These are phyloP conservation scores for Nyctereutes procyonoides DNA, from an alignment of 2,113 vertebrate genomes.

Conservation along the genomic window DNA sequence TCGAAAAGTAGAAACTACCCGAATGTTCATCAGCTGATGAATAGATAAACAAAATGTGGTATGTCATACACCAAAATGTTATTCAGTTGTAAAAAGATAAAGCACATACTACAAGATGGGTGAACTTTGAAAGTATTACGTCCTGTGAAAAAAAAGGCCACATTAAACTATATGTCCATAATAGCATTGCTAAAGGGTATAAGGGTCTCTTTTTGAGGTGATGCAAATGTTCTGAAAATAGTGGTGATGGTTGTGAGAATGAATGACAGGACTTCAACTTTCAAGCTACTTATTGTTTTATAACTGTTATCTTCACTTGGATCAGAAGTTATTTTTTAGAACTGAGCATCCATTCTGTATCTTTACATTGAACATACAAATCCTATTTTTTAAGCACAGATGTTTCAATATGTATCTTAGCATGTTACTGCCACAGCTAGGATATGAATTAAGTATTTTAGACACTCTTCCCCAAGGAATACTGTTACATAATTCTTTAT, in stretches of 20 bases:
- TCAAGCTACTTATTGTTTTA: not conserved
- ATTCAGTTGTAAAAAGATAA: not conserved
- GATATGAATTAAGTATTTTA: slow-evolving; percentile 1
- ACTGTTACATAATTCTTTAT: not conserved
- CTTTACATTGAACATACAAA: not conserved
- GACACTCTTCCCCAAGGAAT: not conserved
- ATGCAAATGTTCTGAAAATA: slow-evolving; percentile 21
- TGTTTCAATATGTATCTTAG: not conserved
- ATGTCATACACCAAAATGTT: not conserved
- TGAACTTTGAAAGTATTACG: not conserved
- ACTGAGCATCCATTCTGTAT: not conserved
- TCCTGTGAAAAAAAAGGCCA: not conserved
- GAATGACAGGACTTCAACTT: slow-evolving; percentile 8
- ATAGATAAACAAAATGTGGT: not conserved
- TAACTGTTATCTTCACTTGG: not conserved
- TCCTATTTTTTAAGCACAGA: not conserved
- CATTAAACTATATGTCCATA: not conserved
- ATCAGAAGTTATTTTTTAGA: slow-evolving; percentile 21
- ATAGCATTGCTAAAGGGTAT: not conserved
- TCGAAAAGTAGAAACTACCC: not conserved
- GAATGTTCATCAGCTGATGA: not conserved
- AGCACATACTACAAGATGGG: not conserved
- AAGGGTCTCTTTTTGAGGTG: not conserved
- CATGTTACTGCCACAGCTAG: not conserved
- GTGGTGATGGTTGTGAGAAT: not conserved